Evolutionary conservation across 2,888 invertebrate genomes (phyloP).

Genomic region (Cerceris rybyensis): DNA sequence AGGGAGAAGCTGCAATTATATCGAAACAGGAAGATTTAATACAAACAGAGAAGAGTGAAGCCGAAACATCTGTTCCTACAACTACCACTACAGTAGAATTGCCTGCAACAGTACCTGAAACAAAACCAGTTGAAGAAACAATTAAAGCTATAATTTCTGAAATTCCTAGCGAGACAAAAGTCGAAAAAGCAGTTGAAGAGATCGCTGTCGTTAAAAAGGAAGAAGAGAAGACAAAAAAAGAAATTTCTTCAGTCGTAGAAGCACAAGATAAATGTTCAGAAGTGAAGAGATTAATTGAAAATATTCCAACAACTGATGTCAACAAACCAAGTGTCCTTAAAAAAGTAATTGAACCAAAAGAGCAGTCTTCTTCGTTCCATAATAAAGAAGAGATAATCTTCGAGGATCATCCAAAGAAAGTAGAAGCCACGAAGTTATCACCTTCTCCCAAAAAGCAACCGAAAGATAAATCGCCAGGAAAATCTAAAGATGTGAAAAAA

Average conservation of each 20-base stretch:
- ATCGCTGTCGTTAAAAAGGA: not conserved
- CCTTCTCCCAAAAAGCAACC: conserved; percentile 17
- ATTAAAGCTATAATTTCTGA: not conserved
- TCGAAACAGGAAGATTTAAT: not conserved
- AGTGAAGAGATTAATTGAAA: not conserved
- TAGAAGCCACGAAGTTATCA: conserved; percentile 3
- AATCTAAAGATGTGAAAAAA: not conserved
- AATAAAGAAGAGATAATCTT: conserved; percentile 36
- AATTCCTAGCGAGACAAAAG: not conserved
- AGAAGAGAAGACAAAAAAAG: not conserved
- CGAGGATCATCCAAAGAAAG: conserved; percentile 14
- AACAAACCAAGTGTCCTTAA: not conserved
- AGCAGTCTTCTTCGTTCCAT: not conserved
- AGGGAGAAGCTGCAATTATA: not conserved
- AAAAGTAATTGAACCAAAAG: not conserved
- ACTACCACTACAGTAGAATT: not conserved
- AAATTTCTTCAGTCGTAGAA: not conserved
- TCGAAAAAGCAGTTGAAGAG: not conserved
- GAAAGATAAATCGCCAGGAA: not conserved
- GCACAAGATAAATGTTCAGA: not conserved
- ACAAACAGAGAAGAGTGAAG: not conserved
- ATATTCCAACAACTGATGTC: not conserved
- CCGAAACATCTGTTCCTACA: not conserved
- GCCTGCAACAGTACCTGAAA: not conserved
- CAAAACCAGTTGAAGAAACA: not conserved